Base-by-base conservation (phyloP, 2,888 invertebrate species). In the Leptopilina drosophilae region DNA sequence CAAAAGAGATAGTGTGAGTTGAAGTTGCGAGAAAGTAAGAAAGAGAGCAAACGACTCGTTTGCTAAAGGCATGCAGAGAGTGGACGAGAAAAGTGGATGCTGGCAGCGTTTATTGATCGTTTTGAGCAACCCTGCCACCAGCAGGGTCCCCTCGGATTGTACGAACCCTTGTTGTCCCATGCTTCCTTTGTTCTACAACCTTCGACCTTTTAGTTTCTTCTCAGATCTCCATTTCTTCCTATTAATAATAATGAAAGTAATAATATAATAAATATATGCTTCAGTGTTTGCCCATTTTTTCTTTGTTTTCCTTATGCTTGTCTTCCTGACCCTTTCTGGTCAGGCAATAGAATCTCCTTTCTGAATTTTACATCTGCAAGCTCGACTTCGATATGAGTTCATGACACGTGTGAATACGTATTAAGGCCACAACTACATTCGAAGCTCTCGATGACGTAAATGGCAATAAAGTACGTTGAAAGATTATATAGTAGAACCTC, bases 71-170 rank as follows among this genome's bases (percentile, higher is more conserved):
- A 82, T 66, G 67, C 80, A 78, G 82, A 82, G 83, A 82, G 84
- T 83, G 87, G 86, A 89, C 89, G 87, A 88, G 87, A 89, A 86
- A 87, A 87, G 86, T 89, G 89, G 88, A 80, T 89, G 88, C 89
- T 86, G 88, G 89, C 87, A 84, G 90, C 90, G 86, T 89, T 89
- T 90, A 90, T 90, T 90, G 90, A 90, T 90, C 90, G 90, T 86
- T 88, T 82, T 85, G 80, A 88, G 88, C 89, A 88, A 88, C 88
- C 90, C 90, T 88, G 88, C 87, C 86, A 86, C 85, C 86, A 83
- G 80, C 83, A 77, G 64, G 20, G 20, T 20, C 80, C 82, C 83
- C 79, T 76, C 84, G 64, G 81, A 82, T 82, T 76, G 80, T 79
- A 77, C 80, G 80, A 77, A 69, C 66, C 64, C 56, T 59, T 20